These are phyloP conservation scores for Heliconius aoede DNA, from an alignment of 2,888 invertebrate genomes.

Conservation along the genomic window DNA sequence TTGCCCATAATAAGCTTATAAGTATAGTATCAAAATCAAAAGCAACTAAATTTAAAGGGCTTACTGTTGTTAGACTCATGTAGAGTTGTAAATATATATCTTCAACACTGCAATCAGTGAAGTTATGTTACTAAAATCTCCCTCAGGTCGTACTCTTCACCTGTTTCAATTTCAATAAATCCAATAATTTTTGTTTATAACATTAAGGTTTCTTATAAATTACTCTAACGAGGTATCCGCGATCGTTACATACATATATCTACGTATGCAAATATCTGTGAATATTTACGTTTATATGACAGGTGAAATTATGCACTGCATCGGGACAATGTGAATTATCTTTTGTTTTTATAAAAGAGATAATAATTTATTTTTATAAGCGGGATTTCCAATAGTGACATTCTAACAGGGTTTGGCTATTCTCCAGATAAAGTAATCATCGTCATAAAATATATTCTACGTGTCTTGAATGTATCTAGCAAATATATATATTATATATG, in stretches of 20 bases:
- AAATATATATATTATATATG: slow-evolving; percentile 48
- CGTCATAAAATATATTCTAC: slow-evolving; percentile 61
- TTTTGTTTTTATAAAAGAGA: slow-evolving; percentile 39
- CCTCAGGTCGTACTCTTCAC: neutral
- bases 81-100: neutral
- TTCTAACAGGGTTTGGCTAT: slow-evolving; percentile 68
- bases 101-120: neutral
- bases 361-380: slow-evolving; percentile 52
- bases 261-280: slow-evolving; percentile 38
- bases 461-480: slow-evolving; percentile 56
- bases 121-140: neutral
- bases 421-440: slow-evolving; percentile 70
- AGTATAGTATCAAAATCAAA: too few species aligned
- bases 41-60: too few species aligned
- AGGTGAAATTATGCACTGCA: slow-evolving; percentile 46
- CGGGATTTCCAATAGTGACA: slow-evolving; percentile 63
- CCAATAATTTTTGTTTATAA: slow-evolving; percentile 19
- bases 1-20: neutral
- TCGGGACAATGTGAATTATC: slow-evolving; percentile 49
- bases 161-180: neutral
- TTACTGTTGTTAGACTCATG: neutral
- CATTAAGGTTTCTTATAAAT: slow-evolving; percentile 38
- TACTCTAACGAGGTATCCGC: slow-evolving; percentile 32
- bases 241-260: slow-evolving; percentile 35
- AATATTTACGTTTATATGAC: slow-evolving; percentile 44